Base-by-base conservation (phyloP, 2,797 vertebrate species). In the Lepus townsendii region DNA sequence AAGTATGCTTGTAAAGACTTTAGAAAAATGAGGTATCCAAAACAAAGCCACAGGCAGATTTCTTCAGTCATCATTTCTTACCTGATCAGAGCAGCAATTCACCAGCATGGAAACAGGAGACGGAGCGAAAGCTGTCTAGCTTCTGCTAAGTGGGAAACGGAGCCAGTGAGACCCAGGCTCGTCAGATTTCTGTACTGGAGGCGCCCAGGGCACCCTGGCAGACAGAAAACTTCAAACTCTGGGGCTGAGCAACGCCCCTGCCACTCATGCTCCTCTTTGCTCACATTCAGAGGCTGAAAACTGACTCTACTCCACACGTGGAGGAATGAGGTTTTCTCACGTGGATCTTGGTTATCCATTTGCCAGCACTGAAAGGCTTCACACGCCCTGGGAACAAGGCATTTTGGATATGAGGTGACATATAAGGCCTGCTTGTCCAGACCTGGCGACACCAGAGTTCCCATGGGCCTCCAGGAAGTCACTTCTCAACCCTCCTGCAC, bases 181-280 rank as follows among this genome's bases (percentile, higher is more conserved):
- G 27, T 54, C 35, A 24, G 52, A 17, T 87, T 71, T 75, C 94
- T 54, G 52, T 62, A 42, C 66, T 6, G 38, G 4, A 83, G 20
- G 9, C 26, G 16, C 26, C 42, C 13, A 63, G 77, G 62, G n/a
- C 47, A 26, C 30, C 38, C 60, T 32, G 66, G 52, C 52, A 47
- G 82, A 65, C 30, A n/a, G 77, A 52, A 84, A 73, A 12, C 75
- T 4, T 22, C 26, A 38, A 63, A 57, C 35, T 72, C 20, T 5
- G 17, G 12, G 22, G 35, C 50, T 30, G 27, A 82, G 30, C 66
- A 24, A 6, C 3, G 30, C n/a, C 7, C 2, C 60, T 12, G 19
- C 26, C 17, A 24, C 57, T 24, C 2, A 2, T 0, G 2, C 0
- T 2, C 30, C 38, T 68, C 20, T 69, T 66, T 62, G 14, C 11